Conservation (phyloP, 2,113 vertebrate species). For the Halichoerus grypus region DNA sequence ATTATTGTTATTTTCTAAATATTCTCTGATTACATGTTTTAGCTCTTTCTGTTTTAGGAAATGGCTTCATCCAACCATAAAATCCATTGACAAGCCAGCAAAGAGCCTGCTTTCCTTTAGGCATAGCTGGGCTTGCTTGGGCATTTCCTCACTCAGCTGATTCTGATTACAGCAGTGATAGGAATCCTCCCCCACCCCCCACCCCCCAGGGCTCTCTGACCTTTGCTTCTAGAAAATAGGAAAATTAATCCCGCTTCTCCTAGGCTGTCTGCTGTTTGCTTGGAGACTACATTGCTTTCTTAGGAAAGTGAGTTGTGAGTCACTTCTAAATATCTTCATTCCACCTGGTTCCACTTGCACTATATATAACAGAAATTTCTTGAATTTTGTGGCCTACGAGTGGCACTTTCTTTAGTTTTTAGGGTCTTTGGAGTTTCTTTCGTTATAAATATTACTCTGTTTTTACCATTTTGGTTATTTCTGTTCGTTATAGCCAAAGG, state of each 20-base stretch:
- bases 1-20: slow-evolving; percentile 72
- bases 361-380: background rate
- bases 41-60: slow-evolving; percentile 67
- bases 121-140: background rate
- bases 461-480: slow-evolving; percentile 25
- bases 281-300: background rate
- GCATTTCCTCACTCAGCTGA: background rate
- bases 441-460: background rate
- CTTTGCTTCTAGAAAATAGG: slow-evolving; percentile 32
- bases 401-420: background rate
- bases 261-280: background rate
- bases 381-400: background rate
- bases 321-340: background rate
- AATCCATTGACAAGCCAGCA: slow-evolving; percentile 37
- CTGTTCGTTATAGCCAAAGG: background rate
- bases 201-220: background rate
- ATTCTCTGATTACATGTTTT: slow-evolving; percentile 66
- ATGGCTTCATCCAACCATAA: slow-evolving; percentile 43
- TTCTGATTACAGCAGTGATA: background rate
- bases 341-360: background rate
- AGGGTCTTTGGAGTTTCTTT: background rate
- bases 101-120: background rate
- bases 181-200: background rate
- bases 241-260: background rate
- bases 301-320: background rate